Conservation (phyloP, 1,140 invertebrate species). For the Dreissena polymorpha region DNA sequence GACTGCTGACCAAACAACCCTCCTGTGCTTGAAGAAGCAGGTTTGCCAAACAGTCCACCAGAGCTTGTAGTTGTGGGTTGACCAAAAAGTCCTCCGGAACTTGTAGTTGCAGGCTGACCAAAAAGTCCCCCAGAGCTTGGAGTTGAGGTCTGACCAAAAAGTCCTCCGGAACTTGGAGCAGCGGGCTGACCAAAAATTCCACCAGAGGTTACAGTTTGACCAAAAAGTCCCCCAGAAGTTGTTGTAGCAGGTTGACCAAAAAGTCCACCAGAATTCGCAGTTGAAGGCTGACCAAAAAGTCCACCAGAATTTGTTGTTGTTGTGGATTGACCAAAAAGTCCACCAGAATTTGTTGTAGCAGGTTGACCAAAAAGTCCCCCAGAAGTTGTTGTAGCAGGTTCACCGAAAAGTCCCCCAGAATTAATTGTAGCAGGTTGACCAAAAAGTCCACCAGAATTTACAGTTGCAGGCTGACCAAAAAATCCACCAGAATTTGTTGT, state of each 20-base stretch:
- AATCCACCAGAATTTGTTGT: neutral
- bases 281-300: slow-evolving; percentile 22
- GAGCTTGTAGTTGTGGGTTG: slow-evolving; percentile 7
- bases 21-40: neutral
- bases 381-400: neutral
- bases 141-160: slow-evolving; percentile 46
- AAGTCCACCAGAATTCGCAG: slow-evolving; percentile 5
- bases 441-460: slow-evolving; percentile 41
- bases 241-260: slow-evolving; percentile 32
- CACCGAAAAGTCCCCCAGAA: slow-evolving; percentile 12
- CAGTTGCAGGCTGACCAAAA: slow-evolving; percentile 34
- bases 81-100: slow-evolving; percentile 49
- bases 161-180: slow-evolving; percentile 7
- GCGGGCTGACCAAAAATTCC: slow-evolving; percentile 25
- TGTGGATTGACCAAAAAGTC: neutral
- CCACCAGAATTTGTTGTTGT: neutral
- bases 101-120: slow-evolving; percentile 31
- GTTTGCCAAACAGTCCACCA: slow-evolving; percentile 49
- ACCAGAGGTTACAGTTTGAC: slow-evolving; percentile 19
- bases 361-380: no score
- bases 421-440: slow-evolving; percentile 22
- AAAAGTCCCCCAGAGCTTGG: slow-evolving; percentile 23
- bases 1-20: slow-evolving; percentile 46
- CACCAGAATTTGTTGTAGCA: no score
- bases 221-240: slow-evolving; percentile 36